A percentile compares a stretch with the other conserved stretches of the same genome.
Conservation (phyloP, 2,113 vertebrate species). For the Procavia capensis region DNA sequence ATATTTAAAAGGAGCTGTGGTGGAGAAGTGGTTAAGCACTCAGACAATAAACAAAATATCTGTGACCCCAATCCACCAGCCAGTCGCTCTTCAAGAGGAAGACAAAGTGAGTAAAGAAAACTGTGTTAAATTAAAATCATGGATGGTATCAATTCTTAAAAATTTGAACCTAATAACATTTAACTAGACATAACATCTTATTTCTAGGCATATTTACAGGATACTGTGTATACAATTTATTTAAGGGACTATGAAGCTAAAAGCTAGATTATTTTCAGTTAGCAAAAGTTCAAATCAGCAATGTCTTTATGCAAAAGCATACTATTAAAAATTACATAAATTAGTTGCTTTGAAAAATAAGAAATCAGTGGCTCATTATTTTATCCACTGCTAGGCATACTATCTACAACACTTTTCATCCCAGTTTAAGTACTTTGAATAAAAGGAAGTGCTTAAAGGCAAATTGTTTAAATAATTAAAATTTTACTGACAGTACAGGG, state of each 20-base stretch:
- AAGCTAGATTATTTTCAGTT: neutral
- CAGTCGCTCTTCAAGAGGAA: too few relatives aligned
- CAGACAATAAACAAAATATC: too few relatives aligned
- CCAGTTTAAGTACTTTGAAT: neutral
- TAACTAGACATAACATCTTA: neutral
- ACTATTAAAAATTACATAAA: neutral
- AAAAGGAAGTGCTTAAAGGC: neutral
- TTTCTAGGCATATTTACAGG: neutral
- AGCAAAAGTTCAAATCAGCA: neutral
- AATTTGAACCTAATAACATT: neutral
- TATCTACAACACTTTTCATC: neutral
- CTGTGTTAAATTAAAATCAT: neutral
- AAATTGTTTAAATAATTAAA: neutral
- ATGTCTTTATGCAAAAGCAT: neutral
- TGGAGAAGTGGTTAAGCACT: too few relatives aligned
- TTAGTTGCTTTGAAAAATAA: neutral
- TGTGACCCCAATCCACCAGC: too few relatives aligned
- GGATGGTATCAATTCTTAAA: neutral
- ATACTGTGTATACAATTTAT: neutral
- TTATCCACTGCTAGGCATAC: neutral
- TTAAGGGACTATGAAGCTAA: neutral
- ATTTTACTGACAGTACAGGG: neutral
- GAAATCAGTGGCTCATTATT: neutral
- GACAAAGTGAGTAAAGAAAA: too few relatives aligned
- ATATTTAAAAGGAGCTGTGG: too few relatives aligned